Evolutionary conservation across 1,140 invertebrate species (phyloP).

Genomic region (Bombus fervidus): DNA sequence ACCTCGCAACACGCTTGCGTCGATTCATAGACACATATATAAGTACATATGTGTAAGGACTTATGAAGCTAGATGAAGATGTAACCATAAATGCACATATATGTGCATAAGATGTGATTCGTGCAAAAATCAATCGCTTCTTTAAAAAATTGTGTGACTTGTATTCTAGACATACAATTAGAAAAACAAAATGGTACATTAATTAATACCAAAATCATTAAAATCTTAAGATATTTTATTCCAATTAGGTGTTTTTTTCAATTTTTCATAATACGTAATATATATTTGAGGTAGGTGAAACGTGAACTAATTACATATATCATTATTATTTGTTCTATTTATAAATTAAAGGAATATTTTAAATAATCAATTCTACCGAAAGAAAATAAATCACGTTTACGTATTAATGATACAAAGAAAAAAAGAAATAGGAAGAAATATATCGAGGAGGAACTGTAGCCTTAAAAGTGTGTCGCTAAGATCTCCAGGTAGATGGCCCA

Average conservation of each 20-base stretch:
- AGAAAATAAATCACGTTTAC: neutral
- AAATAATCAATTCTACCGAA: neutral
- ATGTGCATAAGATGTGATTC: neutral
- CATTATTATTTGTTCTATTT: neutral
- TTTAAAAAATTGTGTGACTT: constrained; percentile 54
- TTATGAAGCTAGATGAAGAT: constrained; percentile 11
- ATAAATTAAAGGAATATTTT: neutral
- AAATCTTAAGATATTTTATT: neutral
- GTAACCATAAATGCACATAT: neutral
- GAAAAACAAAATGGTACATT: neutral
- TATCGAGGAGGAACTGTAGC: neutral
- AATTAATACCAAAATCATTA: neutral
- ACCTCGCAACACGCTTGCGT: constrained; percentile 43
- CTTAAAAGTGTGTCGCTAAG: neutral
- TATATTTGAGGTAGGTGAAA: neutral
- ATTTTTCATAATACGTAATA: neutral
- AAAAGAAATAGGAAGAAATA: neutral
- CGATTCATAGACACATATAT: neutral
- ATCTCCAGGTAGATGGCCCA: neutral
- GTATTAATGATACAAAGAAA: neutral
- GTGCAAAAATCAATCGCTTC: constrained; percentile 57
- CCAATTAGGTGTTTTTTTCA: neutral
- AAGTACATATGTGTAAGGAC: neutral
- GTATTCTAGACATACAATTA: constrained; percentile 1
- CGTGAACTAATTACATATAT: neutral